phyloP scores from a whole-genome alignment of 2,888 invertebrate species.

The Choristoneura rosaceana region DNA sequence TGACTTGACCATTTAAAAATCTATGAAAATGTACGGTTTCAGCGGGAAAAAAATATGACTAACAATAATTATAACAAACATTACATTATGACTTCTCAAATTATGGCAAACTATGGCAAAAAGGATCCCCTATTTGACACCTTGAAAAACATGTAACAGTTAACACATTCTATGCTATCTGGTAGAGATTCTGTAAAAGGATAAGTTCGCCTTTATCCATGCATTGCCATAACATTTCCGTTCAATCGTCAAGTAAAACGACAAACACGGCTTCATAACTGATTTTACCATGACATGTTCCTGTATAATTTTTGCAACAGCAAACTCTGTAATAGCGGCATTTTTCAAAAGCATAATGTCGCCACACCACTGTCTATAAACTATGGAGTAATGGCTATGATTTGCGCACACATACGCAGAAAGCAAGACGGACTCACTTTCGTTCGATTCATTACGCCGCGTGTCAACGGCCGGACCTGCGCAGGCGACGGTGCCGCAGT shows the following conservation, averaged over 20 bases:
- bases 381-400: slow-evolving; percentile 59
- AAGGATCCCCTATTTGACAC: no score
- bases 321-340: slow-evolving; percentile 13
- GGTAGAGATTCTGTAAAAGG: no score
- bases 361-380: slow-evolving; percentile 44
- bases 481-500: not conserved
- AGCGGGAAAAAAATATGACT: no score
- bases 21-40: no score
- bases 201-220: no score
- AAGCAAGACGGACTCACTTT: slow-evolving; percentile 80
- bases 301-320: slow-evolving; percentile 36
- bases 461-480: slow-evolving; percentile 59
- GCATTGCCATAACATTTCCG: not conserved
- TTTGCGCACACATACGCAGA: slow-evolving; percentile 65
- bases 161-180: no score
- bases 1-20: no score
- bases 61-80: no score
- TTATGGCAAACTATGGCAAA: no score
- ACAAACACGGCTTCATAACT: not conserved
- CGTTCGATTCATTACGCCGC: slow-evolving; percentile 56
- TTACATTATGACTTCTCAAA: no score
- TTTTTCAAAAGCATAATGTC: slow-evolving; percentile 15
- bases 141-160: no score
- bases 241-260: not conserved
- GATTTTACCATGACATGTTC: slow-evolving; percentile 17